A percentile compares a stretch with the other conserved stretches of the same genome.
Conservation (phyloP, 2,888 invertebrate species). For the Crocallis elinguaria region DNA sequence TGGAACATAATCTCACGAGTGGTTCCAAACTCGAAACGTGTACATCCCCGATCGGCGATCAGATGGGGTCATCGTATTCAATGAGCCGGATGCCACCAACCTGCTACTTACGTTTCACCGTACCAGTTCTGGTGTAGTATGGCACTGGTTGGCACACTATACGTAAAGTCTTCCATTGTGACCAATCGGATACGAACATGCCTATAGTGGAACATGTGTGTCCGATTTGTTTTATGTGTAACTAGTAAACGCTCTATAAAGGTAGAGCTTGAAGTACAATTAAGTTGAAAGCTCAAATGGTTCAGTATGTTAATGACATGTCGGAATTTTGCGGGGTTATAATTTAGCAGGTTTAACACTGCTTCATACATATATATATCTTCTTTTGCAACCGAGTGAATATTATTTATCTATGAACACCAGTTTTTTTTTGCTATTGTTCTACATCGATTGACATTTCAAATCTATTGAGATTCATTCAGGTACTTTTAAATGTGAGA, state of each 20-base stretch:
- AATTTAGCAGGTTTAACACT: not conserved
- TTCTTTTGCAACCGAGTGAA: not conserved
- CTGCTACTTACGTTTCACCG: conserved; percentile 82
- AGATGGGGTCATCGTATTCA: conserved; percentile 84
- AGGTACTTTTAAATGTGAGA: too few species aligned
- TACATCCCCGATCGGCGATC: conserved; percentile 66
- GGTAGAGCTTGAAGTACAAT: not conserved
- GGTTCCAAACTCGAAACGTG: conserved; percentile 57
- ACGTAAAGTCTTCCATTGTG: conserved; percentile 65
- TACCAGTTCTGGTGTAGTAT: conserved; percentile 48
- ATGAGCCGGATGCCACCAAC: conserved; percentile 82
- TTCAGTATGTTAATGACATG: not conserved
- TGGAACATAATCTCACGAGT: conserved; percentile 39
- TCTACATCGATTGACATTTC: too few species aligned
- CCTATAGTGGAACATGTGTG: not conserved
- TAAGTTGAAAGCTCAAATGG: not conserved
- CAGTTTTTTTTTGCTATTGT: too few species aligned
- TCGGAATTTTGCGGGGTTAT: not conserved
- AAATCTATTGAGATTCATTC: too few species aligned
- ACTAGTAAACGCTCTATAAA: not conserved
- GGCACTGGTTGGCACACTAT: conserved; percentile 79
- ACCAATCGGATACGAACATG: conserved; percentile 6
- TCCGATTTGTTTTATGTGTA: not conserved
- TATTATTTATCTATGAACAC: too few species aligned
- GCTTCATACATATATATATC: not conserved